A percentile compares a stretch with the other conserved stretches of the same genome.
These are phyloP conservation scores for Bathynomus jamesi DNA, from an alignment of 1,140 invertebrate species.

Conservation along the genomic window DNA sequence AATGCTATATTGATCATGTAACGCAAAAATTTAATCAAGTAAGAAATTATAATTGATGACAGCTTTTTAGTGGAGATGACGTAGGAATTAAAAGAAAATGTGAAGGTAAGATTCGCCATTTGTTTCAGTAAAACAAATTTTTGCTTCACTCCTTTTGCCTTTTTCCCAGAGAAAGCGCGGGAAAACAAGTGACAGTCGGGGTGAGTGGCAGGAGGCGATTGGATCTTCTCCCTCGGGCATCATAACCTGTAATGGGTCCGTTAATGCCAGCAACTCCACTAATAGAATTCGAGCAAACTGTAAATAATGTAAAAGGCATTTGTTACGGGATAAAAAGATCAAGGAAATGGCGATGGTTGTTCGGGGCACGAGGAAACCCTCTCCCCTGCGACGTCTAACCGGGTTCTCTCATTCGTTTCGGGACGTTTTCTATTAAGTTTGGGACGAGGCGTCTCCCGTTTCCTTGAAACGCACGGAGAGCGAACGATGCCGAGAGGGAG, in stretches of 20 bases:
- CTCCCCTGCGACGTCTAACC: slow-evolving; percentile 25
- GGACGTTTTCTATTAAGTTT: slow-evolving; percentile 31
- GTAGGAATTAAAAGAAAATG: too few relatives aligned
- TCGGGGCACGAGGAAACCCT: slow-evolving; percentile 19
- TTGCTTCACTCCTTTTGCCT: too few relatives aligned
- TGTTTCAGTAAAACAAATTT: too few relatives aligned
- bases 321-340: slow-evolving; percentile 34
- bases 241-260: slow-evolving; percentile 33
- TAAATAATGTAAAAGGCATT: slow-evolving; percentile 34
- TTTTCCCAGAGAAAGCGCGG: neutral
- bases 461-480: neutral
- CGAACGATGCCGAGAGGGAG: too few relatives aligned
- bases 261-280: slow-evolving; percentile 34
- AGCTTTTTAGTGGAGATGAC: too few relatives aligned
- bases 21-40: too few relatives aligned
- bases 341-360: slow-evolving; percentile 31
- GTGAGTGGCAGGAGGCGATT: slow-evolving; percentile 32
- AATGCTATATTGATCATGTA: too few relatives aligned
- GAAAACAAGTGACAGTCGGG: slow-evolving; percentile 26
- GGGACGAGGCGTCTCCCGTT: slow-evolving; percentile 9
- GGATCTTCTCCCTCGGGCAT: slow-evolving; percentile 27
- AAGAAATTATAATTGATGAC: too few relatives aligned
- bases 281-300: slow-evolving; percentile 33
- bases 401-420: slow-evolving; percentile 6
- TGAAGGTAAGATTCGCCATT: too few relatives aligned